Percentiles rank a stretch among this genome's conserved stretches.
phyloP scores from a whole-genome alignment of 2,797 vertebrate species.

The Pachyuromys duprasi region DNA sequence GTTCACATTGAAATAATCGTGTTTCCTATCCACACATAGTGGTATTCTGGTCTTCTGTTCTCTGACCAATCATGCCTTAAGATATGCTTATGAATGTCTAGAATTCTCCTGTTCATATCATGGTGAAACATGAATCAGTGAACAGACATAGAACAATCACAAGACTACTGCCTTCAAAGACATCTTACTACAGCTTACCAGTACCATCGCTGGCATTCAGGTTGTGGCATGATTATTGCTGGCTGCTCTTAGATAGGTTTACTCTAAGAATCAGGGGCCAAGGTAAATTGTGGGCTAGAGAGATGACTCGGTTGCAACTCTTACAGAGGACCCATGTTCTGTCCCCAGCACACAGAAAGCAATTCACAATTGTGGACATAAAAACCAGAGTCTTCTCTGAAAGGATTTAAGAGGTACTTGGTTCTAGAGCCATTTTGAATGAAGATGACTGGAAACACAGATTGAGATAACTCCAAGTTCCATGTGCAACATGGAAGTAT shows the following conservation, averaged over 20 bases:
- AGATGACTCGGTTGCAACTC: not conserved
- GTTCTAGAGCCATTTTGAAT: not conserved
- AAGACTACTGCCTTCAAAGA: not conserved
- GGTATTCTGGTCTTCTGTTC: not conserved
- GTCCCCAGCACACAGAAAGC: not conserved
- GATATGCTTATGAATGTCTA: not conserved
- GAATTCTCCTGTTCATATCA: not conserved
- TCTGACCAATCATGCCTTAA: not conserved
- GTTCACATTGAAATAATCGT: not conserved
- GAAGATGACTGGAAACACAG: not conserved
- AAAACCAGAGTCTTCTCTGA: not conserved
- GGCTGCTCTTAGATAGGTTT: not conserved
- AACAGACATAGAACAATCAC: not conserved
- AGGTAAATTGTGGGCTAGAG: not conserved
- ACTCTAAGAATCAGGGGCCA: not conserved
- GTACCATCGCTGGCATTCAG: not conserved
- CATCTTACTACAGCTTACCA: not conserved
- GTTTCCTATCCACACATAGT: not conserved
- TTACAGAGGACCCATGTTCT: not conserved
- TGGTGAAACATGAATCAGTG: not conserved
- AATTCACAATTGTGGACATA: not conserved
- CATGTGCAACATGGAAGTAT: not conserved
- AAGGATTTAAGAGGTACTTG: not conserved
- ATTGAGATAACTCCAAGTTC: not conserved
- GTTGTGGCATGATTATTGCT: not conserved